Evolutionary conservation across 2,113 vertebrate species (phyloP).

Genomic region (Saccopteryx leptura): DNA sequence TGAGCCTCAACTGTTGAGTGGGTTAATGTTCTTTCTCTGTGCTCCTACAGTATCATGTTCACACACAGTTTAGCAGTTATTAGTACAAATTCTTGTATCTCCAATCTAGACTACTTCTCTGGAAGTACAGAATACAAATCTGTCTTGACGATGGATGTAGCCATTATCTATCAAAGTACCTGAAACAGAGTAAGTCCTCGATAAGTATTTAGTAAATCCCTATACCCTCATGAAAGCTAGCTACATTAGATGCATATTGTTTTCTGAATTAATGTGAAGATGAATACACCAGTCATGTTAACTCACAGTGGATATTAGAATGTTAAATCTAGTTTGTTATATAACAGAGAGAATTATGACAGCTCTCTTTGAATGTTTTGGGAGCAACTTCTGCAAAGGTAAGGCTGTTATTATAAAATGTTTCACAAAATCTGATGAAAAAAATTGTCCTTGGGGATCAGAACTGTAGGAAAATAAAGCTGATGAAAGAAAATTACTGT

Average conservation of each 20-base stretch:
- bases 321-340: background rate
- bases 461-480: constrained; percentile 79
- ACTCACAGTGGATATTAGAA: background rate
- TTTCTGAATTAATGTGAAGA: constrained; percentile 28
- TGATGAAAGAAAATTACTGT: constrained; percentile 87
- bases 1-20: background rate
- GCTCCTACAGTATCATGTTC: background rate
- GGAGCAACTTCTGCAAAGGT: constrained; percentile 56
- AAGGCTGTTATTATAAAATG: constrained; percentile 69
- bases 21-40: background rate
- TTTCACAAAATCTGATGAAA: constrained; percentile 80
- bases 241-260: background rate
- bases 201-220: background rate
- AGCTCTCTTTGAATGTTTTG: constrained; percentile 53
- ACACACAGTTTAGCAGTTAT: background rate
- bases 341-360: background rate
- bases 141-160: background rate
- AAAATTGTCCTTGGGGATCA: constrained; percentile 76
- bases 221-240: background rate
- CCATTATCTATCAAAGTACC: background rate
- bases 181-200: background rate
- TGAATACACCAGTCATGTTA: background rate
- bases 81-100: background rate
- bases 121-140: background rate
- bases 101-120: background rate